Conservation (phyloP, 2,888 invertebrate species). For the Catocala nupta region DNA sequence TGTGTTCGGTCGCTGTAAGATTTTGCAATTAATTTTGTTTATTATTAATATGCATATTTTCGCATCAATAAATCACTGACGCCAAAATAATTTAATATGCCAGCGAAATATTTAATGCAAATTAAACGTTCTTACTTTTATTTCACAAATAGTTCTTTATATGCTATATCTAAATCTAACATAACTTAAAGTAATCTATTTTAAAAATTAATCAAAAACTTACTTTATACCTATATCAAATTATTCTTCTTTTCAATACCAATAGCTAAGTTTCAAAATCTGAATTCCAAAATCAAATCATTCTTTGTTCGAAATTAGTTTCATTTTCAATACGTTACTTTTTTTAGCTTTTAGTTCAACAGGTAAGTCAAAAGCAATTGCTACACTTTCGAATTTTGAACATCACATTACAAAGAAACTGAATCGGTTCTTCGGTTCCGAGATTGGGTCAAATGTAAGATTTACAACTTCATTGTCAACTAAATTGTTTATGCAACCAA, state of each 20-base stretch:
- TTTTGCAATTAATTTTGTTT: constrained; percentile 22
- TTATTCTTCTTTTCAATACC: no score
- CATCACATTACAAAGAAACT: constrained; percentile 56
- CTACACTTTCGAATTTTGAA: constrained; percentile 16
- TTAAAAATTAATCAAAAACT: no score
- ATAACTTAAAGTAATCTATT: no score
- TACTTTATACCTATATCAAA: no score
- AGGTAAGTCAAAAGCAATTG: constrained; percentile 70
- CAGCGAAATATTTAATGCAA: no score
- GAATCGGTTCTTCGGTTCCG: constrained; percentile 43
- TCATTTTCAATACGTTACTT: neutral
- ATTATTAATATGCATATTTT: constrained; percentile 2
- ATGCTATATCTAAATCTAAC: no score
- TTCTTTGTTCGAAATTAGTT: constrained; percentile 11
- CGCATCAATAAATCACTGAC: neutral
- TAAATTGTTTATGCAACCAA: constrained; percentile 64
- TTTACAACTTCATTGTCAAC: constrained; percentile 75
- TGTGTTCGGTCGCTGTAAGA: constrained; percentile 55
- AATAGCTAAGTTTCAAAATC: neutral
- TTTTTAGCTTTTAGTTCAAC: constrained; percentile 38
- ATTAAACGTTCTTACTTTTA: no score
- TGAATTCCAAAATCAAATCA: neutral
- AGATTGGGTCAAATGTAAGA: constrained; percentile 65
- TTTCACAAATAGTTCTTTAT: no score
- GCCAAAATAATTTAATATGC: no score